Base-by-base conservation (phyloP, 2,888 invertebrate genomes). In the Calameuta pallipes region DNA sequence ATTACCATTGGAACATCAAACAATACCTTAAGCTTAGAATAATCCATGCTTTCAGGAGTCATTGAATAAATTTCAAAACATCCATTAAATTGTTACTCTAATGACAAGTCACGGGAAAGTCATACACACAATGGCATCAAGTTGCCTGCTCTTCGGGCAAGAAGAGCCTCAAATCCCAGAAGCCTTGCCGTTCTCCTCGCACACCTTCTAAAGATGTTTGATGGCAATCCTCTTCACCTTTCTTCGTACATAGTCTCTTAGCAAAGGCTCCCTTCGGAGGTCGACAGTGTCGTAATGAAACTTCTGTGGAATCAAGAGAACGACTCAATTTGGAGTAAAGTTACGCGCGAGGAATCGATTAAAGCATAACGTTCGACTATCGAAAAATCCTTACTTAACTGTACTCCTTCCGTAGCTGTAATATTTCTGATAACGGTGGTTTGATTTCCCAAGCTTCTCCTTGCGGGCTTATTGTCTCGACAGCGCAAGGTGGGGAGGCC, bases 11-110 rank as follows among this genome's bases (percentile, higher is more conserved):
- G 11, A 15, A 71, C 31, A 71, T 71, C 12, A 31, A 71, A 71
- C 71, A 71, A 71, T 71, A 34, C 31, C 31, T 12, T 6, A 34
- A 71, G 71, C 15, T 34, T 31, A 6, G 71, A 31, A 34, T 31
- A 71, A 71, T 71, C 31, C 71, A 23, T 34, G 56, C 71, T 34
- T 71, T 71, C 71, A 34, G 71, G 13, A 71, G 71, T 69, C 73
- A 73, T 78, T 78, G 78, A 75, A 78, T 78, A 78, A 78, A 75
- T 69, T 37, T 75, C 71, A 69, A 71, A 73, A 78, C 76, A 36
- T 73, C 73, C 71, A 35, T 69, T 78, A 78, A 78, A 76, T 76
- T 78, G 76, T 73, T 73, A 78, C 75, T 73, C 75, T 73, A 76
- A 76, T 76, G 68, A 71, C 75, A 31, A 70, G 73, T 75, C 76